phyloP scores from a whole-genome alignment of 2,113 vertebrate genomes.

The Forbesichthys agassizii region DNA sequence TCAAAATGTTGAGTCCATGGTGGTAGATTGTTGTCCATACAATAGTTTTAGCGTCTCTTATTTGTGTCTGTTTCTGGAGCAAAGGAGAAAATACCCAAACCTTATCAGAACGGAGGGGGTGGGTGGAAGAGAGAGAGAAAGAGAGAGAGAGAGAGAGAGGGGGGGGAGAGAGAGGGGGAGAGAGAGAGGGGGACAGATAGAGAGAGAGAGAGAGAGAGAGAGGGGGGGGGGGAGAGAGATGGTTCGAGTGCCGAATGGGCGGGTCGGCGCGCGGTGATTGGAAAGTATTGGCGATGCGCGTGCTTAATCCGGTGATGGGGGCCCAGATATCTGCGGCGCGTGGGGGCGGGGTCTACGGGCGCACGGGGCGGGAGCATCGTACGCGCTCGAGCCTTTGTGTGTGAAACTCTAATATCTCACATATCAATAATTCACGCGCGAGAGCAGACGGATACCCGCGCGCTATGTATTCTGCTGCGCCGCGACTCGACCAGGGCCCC shows the following conservation, averaged over 20 bases:
- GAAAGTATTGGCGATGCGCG: constrained; percentile 62
- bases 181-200: not conserved
- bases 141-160: not conserved
- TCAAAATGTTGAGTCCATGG: too few relatives aligned
- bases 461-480: constrained; percentile 80
- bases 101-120: not conserved
- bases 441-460: constrained; percentile 74
- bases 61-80: constrained; percentile 19
- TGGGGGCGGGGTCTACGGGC: constrained; percentile 23
- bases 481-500: constrained; percentile 75
- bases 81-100: constrained; percentile 25
- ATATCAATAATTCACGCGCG: constrained; percentile 84
- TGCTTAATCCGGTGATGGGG: constrained; percentile 68
- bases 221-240: not conserved
- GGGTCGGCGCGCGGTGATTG: constrained; percentile 64
- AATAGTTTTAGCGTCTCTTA: not conserved
- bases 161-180: too few relatives aligned
- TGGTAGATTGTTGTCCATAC: too few relatives aligned
- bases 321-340: constrained; percentile 50
- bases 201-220: not conserved
- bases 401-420: constrained; percentile 80
- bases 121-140: not conserved
- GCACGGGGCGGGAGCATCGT: constrained; percentile 61
- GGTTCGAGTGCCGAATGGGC: constrained; percentile 28
- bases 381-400: constrained; percentile 79